Percentiles rank a stretch among this genome's conserved stretches.
phyloP scores from a whole-genome alignment of 2,888 invertebrate species.

The Leucozona laternaria region DNA sequence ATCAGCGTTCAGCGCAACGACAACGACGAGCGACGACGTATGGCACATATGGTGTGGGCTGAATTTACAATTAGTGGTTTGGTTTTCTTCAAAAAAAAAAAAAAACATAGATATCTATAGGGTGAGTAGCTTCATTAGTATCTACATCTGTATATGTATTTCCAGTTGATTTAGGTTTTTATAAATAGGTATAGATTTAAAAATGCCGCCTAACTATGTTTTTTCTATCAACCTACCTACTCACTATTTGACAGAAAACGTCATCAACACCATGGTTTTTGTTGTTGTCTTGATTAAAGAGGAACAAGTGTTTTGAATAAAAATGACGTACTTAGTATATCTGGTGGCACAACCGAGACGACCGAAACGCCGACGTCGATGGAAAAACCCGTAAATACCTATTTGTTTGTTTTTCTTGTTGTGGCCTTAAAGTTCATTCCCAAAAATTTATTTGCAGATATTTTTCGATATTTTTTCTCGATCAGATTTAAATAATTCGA shows the following conservation, averaged over 20 bases:
- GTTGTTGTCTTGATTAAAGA: conserved; percentile 14
- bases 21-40: conserved; percentile 52
- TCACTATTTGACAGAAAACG: conserved; percentile 22
- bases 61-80: conserved; percentile 60
- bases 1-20: conserved; percentile 31
- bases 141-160: background rate
- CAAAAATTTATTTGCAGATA: conserved; percentile 20
- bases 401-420: conserved; percentile 27
- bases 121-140: background rate
- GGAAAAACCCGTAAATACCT: conserved; percentile 32
- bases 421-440: conserved; percentile 36
- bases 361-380: background rate
- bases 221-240: conserved; percentile 44
- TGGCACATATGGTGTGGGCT: conserved; percentile 57
- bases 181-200: background rate
- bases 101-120: background rate
- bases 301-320: conserved; percentile 54
- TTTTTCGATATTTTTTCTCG: background rate
- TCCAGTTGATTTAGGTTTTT: too few species aligned
- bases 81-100: background rate
- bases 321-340: conserved; percentile 42
- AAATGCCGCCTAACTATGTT: background rate
- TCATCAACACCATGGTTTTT: conserved; percentile 17
- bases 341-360: background rate
- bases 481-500: conserved; percentile 30